Conservation (phyloP, 2,113 vertebrate genomes). For the Calonectris borealis region DNA sequence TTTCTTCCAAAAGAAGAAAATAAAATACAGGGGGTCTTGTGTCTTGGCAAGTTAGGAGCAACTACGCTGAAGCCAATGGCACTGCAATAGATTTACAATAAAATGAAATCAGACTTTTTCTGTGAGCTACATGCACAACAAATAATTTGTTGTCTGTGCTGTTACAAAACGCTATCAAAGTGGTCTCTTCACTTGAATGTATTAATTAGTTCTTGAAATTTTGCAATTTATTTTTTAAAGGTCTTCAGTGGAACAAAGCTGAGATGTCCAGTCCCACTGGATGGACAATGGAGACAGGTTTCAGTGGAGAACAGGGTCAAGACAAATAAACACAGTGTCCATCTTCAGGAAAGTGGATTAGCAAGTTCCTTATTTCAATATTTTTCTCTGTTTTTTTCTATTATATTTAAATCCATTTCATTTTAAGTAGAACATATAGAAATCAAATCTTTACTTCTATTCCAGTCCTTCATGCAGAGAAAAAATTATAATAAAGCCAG, state of each 20-base stretch:
- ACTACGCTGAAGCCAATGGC: neutral
- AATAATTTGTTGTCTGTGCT: neutral
- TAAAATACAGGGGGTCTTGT: neutral
- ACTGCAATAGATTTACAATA: neutral
- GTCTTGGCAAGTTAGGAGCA: neutral
- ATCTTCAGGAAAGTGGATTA: neutral
- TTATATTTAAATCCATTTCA: neutral
- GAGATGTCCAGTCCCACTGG: neutral
- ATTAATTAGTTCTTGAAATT: neutral
- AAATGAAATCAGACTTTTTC: neutral
- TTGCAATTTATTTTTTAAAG: slow-evolving; percentile 18
- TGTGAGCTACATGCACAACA: neutral
- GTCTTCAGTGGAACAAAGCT: neutral
- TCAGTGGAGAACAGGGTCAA: neutral
- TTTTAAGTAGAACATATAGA: neutral
- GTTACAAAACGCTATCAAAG: neutral
- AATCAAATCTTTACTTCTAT: neutral
- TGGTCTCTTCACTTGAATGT: neutral
- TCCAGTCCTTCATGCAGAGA: neutral
- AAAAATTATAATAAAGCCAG: neutral
- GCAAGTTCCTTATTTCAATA: neutral
- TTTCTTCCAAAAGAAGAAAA: neutral
- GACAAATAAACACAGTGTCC: neutral
- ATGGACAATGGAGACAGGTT: neutral
- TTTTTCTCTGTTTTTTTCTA: neutral